Conservation (phyloP, 2,797 vertebrate species). For the Myotis pilosus region DNA sequence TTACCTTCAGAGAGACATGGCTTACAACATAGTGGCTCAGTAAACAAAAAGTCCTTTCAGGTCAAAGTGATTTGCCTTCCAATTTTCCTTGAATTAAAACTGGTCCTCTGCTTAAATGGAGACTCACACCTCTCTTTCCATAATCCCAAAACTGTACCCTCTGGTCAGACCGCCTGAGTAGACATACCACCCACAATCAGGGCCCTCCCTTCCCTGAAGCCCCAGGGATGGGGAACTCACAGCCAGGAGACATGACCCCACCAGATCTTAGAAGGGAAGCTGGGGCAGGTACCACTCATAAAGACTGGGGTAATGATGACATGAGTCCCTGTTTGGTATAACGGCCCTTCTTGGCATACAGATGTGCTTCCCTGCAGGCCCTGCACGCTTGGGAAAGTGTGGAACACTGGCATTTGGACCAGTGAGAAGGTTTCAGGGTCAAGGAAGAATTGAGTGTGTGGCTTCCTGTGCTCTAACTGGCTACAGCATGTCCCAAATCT, state of each 20-base stretch:
- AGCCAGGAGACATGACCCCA: neutral
- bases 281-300: neutral
- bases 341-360: neutral
- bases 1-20: neutral
- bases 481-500: neutral
- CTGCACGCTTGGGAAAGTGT: neutral
- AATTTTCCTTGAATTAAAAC: neutral
- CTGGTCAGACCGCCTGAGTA: neutral
- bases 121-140: neutral
- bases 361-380: neutral
- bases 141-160: neutral
- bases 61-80: neutral
- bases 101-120: neutral
- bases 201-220: neutral
- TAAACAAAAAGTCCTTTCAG: neutral
- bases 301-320: neutral
- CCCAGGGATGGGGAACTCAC: neutral
- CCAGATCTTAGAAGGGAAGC: neutral
- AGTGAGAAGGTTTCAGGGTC: neutral
- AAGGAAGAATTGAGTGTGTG: neutral
- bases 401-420: neutral
- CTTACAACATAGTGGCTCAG: neutral
- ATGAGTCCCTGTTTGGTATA: neutral
- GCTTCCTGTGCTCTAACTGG: neutral
- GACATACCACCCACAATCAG: neutral